Conservation (phyloP, 1,140 invertebrate genomes). For the Cephus cinctus region DNA sequence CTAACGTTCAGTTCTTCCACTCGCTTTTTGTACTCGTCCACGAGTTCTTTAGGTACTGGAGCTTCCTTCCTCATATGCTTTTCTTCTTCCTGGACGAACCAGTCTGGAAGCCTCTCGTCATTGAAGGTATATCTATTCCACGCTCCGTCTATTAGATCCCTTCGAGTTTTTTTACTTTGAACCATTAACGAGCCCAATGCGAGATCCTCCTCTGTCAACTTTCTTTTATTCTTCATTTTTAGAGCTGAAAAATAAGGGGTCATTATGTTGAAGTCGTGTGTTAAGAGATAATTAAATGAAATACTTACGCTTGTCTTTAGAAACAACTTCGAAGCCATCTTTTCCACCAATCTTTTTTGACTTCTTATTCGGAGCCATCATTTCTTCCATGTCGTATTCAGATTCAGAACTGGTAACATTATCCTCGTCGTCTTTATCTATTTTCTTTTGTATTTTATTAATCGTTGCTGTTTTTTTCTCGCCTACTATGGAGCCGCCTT, state of each 20-base stretch:
- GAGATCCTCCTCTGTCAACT: constrained; percentile 81
- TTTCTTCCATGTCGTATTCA: constrained; percentile 65
- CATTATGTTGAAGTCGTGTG: background rate
- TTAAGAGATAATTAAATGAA: constrained; percentile 1
- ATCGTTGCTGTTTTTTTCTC: constrained; percentile 37
- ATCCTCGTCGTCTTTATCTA: constrained; percentile 51
- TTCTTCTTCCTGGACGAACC: constrained; percentile 95
- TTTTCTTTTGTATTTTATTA: constrained; percentile 26
- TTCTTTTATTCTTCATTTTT: constrained; percentile 64
- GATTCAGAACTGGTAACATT: constrained; percentile 49
- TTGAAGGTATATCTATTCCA: constrained; percentile 91
- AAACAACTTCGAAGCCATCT: constrained; percentile 69
- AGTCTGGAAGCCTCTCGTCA: constrained; percentile 89
- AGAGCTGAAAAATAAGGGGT: constrained; percentile 31
- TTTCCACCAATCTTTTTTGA: constrained; percentile 49
- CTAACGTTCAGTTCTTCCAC: constrained; percentile 87
- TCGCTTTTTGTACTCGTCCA: constrained; percentile 72
- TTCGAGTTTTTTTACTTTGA: constrained; percentile 80
- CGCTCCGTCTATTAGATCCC: constrained; percentile 82
- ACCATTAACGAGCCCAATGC: constrained; percentile 84
- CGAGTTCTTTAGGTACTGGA: constrained; percentile 76
- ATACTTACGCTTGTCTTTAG: constrained; percentile 57
- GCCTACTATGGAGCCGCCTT: constrained; percentile 63
- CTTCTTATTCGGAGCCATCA: constrained; percentile 30
- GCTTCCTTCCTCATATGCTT: constrained; percentile 81